These are phyloP conservation scores for Anagrus nilaparvatae DNA, from an alignment of 1,140 invertebrate genomes.

Conservation along the genomic window DNA sequence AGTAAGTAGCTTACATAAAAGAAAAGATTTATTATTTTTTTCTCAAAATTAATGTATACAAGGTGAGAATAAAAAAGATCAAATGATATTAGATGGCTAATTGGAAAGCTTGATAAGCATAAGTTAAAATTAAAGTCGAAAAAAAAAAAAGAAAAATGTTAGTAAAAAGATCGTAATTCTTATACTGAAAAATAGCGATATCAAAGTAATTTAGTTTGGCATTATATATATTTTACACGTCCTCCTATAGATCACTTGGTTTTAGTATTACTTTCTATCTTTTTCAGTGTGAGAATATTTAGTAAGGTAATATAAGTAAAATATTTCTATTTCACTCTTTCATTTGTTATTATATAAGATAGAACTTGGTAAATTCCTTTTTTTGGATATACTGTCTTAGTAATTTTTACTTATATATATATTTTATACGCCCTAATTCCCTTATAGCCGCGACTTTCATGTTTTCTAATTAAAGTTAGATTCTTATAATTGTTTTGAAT, in stretches of 20 bases:
- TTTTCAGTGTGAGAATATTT: constrained; percentile 40
- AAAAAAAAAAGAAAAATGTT: constrained; percentile 9
- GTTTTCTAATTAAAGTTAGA: constrained; percentile 39
- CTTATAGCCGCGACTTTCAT: constrained; percentile 15
- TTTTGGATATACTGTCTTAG: constrained; percentile 34
- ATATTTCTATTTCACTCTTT: too few relatives aligned
- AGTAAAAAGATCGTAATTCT: constrained; percentile 29
- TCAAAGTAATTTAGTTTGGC: constrained; percentile 38
- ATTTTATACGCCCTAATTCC: constrained; percentile 18
- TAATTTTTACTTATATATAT: too few relatives aligned
- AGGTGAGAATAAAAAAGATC: too few relatives aligned
- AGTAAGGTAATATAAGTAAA: constrained; percentile 42
- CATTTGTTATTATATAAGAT: too few relatives aligned
- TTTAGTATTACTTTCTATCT: constrained; percentile 20
- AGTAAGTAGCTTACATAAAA: too few relatives aligned
- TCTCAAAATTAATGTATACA: too few relatives aligned
- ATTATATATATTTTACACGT: constrained; percentile 32
- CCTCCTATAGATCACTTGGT: constrained; percentile 38
- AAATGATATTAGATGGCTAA: constrained; percentile 14
- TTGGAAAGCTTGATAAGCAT: constrained; percentile 11
- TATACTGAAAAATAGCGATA: constrained; percentile 40
- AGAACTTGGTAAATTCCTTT: constrained; percentile 41
- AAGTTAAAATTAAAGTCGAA: too few relatives aligned
- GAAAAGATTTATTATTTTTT: too few relatives aligned
- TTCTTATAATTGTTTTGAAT: too few relatives aligned